A percentile compares a stretch with the other conserved stretches of the same genome.
These are phyloP conservation scores for Diadophis punctatus DNA, from an alignment of 2,113 vertebrate genomes.

Conservation along the genomic window DNA sequence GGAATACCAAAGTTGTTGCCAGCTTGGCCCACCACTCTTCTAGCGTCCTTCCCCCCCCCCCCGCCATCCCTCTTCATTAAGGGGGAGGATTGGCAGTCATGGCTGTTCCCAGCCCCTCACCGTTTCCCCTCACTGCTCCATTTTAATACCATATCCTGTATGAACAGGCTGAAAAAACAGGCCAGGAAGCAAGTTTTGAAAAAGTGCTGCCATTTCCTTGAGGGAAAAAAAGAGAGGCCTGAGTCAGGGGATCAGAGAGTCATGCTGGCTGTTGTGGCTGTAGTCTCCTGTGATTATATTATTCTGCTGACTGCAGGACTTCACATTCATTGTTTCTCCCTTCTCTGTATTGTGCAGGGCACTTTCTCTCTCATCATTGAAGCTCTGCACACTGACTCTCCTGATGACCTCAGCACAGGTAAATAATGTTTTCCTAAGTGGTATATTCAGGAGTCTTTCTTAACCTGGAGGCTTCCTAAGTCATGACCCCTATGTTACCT, in stretches of 20 bases:
- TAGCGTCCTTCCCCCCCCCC: constrained; percentile 57
- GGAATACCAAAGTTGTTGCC: constrained; percentile 58
- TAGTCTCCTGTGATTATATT: background rate
- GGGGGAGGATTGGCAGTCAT: constrained; percentile 68
- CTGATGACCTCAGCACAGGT: constrained; percentile 95
- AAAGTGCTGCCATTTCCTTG: constrained; percentile 54
- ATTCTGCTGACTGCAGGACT: background rate
- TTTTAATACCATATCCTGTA: constrained; percentile 38
- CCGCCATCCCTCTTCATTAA: constrained; percentile 30
- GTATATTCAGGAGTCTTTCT: background rate
- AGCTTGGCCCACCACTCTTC: constrained; percentile 73
- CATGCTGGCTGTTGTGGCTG: background rate
- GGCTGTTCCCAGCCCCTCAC: constrained; percentile 15
- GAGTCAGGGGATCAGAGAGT: constrained; percentile 14
- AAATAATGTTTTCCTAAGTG: constrained; percentile 19
- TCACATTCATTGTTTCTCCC: constrained; percentile 34
- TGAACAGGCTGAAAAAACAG: constrained; percentile 44
- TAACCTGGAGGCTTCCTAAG: background rate
- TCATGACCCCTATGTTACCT: background rate
- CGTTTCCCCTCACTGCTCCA: background rate
- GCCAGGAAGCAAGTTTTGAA: constrained; percentile 46
- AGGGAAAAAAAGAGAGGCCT: constrained; percentile 37
- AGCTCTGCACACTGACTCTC: constrained; percentile 89
- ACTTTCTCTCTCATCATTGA: constrained; percentile 99
- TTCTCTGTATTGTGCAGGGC: constrained; percentile 73